Base-by-base conservation (phyloP, 2,113 vertebrate species). In the Sisor rabdophorus region DNA sequence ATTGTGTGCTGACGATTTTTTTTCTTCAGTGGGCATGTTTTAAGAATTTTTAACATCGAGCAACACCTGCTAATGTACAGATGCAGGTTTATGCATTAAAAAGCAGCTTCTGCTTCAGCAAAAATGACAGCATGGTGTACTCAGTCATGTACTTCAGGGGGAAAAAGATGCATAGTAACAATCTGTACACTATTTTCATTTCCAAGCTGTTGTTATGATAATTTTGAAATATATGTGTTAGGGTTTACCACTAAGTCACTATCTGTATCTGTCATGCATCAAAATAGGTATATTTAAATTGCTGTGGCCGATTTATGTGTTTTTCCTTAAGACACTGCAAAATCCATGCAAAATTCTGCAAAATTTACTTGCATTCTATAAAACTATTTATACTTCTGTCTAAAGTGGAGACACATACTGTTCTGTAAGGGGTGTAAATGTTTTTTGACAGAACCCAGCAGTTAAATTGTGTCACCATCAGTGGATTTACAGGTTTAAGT, bases 401-500 rank as follows among this genome's bases (percentile, higher is more conserved):
- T 91, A 85, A 87, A 84, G 83, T 4, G 19, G 20, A 55, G 15
- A 8, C 1, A 17, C 80, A 83, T 81, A 81, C 5, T 44, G 5
- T 44, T 8, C 40, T 44, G 40, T 44, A 44, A n/a, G 84, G 85
- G 87, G 73, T 82, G 64, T 90, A 90, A 91, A 87, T 84, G 82
- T 81, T 86, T 44, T 86, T 77, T 90, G 92, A 92, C 90, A 92
- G 82, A 81, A 89, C 89, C 80, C 87, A 88, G 90, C 88, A 90
- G 88, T 88, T 90, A 87, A 90, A 89, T 86, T 82, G 88, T 89
- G 85, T 83, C 77, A 85, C 74, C 87, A 87, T 73, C 87, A 87
- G 84, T 84, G 82, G 83, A 80, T 79, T 75, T 83, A 71, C 80
- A 82, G 86, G 81, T 83, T 91, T 89, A 76, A 81, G 75, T 79